phyloP scores from a whole-genome alignment of 2,113 vertebrate genomes.

The Lophura nycthemera region DNA sequence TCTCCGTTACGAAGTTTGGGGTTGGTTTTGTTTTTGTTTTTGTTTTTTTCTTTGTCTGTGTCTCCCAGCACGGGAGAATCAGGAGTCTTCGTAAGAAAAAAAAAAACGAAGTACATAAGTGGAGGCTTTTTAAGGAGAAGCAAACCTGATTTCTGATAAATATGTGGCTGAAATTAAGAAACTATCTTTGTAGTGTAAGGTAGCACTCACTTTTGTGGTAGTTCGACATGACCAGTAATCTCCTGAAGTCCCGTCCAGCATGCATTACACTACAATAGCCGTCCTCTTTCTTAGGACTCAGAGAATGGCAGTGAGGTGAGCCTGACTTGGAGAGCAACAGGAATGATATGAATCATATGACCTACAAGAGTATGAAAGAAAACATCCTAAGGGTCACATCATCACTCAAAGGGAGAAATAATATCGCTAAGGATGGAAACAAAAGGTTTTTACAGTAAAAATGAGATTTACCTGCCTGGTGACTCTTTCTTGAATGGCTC shows the following conservation, averaged over 20 bases:
- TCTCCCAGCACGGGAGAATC: no score
- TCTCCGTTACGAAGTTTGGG: rapidly evolving
- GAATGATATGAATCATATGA: background rate
- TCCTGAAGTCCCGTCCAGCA: background rate
- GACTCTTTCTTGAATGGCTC: background rate
- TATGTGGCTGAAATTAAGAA: background rate
- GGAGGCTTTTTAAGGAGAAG: background rate
- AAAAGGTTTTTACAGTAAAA: background rate
- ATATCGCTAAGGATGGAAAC: background rate
- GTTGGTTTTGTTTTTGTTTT: background rate
- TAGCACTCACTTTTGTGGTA: background rate
- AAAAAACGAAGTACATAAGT: background rate
- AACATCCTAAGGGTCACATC: background rate
- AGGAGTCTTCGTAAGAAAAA: background rate
- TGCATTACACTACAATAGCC: background rate
- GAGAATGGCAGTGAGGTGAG: background rate
- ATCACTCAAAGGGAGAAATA: background rate
- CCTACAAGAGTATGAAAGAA: background rate
- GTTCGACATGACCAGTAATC: background rate
- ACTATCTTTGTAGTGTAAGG: background rate
- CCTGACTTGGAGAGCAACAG: background rate
- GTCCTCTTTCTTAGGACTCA: background rate
- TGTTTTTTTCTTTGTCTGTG: no score
- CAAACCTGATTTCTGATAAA: background rate
- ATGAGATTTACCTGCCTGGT: background rate